phyloP scores from a whole-genome alignment of 2,888 invertebrate species.

The Axea sp. region DNA sequence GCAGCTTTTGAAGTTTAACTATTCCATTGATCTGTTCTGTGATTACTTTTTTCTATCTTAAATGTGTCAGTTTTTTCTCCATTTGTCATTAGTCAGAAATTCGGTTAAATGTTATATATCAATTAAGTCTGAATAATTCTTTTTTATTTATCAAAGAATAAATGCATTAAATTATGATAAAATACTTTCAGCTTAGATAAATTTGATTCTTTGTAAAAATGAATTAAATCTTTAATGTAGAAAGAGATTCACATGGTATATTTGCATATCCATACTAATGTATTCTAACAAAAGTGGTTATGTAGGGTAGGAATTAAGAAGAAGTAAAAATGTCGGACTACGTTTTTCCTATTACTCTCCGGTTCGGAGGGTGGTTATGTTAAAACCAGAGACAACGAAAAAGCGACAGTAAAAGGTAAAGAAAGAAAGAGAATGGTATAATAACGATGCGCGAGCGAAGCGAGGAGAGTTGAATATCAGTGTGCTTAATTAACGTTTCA shows the following conservation, averaged over 20 bases:
- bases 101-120: too few relatives aligned
- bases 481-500: slow-evolving; percentile 62
- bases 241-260: slow-evolving; percentile 30
- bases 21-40: slow-evolving; percentile 28
- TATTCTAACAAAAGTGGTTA: slow-evolving; percentile 42
- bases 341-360: slow-evolving; percentile 44
- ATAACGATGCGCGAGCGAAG: slow-evolving; percentile 43
- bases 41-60: slow-evolving; percentile 23
- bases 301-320: slow-evolving; percentile 33
- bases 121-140: too few relatives aligned
- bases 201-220: too few relatives aligned
- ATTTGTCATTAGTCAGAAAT: too few relatives aligned
- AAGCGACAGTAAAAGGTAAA: slow-evolving; percentile 4
- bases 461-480: slow-evolving; percentile 33
- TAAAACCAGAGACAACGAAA: slow-evolving; percentile 30
- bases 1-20: slow-evolving; percentile 48
- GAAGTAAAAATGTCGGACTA: slow-evolving; percentile 43
- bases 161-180: too few relatives aligned
- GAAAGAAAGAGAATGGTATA: slow-evolving; percentile 31
- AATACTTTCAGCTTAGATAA: too few relatives aligned
- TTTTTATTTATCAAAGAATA: too few relatives aligned
- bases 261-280: slow-evolving; percentile 48
- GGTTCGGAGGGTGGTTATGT: slow-evolving; percentile 36
- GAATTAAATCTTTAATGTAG: slow-evolving; percentile 34
- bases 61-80: background rate